These are phyloP conservation scores for Eretmochelys imbricata DNA, from an alignment of 2,113 vertebrate genomes.

Conservation along the genomic window DNA sequence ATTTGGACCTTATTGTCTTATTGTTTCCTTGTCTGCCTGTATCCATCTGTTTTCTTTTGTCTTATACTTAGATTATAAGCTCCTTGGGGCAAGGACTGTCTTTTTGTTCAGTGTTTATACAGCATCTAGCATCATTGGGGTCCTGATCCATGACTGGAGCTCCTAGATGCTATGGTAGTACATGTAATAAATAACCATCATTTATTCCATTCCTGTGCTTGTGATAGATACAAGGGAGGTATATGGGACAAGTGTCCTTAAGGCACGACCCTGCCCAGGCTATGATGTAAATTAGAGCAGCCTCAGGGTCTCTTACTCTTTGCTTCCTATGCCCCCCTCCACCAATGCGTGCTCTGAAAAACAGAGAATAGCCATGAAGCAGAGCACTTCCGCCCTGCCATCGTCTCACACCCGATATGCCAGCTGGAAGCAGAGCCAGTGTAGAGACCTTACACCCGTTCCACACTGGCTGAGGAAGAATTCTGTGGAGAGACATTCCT, in stretches of 20 bases:
- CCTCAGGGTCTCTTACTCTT: background rate
- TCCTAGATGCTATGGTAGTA: background rate
- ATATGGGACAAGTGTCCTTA: background rate
- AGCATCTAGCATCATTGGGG: too few relatives aligned
- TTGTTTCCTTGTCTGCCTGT: background rate
- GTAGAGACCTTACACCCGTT: background rate
- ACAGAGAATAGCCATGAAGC: background rate
- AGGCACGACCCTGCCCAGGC: background rate
- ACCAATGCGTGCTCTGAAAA: background rate
- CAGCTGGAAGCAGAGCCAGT: background rate
- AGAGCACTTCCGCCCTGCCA: accelerated
- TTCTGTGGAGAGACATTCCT: accelerated
- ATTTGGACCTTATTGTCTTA: background rate
- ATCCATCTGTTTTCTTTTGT: background rate
- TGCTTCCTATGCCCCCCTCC: background rate
- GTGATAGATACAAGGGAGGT: background rate
- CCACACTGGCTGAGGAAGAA: background rate
- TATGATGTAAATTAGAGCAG: background rate
- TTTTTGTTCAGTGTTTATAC: background rate
- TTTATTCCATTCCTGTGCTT: background rate
- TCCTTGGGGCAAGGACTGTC: background rate
- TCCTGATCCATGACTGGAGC: too few relatives aligned
- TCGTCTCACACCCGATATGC: background rate
- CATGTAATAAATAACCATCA: background rate
- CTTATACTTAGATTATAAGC: background rate